Percentiles rank a stretch among this genome's conserved stretches.
Conservation (phyloP, 2,113 vertebrate species). For the Festucalex cinctus region DNA sequence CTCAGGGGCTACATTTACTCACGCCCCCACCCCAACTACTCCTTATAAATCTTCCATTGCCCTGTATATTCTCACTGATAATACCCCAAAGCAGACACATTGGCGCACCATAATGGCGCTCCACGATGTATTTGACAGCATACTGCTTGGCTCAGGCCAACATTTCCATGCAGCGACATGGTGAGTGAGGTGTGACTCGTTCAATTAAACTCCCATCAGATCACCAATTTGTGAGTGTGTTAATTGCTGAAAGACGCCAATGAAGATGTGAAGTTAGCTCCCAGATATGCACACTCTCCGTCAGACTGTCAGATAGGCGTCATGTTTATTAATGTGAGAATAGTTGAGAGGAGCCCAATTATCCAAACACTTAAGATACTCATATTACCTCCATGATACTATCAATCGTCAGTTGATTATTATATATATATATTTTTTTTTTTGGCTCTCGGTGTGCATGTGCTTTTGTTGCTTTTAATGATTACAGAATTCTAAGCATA, state of each 20-base stretch:
- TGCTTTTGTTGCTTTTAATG: background rate
- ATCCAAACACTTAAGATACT: background rate
- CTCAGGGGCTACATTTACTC: conserved; percentile 55
- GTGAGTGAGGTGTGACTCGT: conserved; percentile 14
- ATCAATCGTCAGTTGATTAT: background rate
- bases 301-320: background rate
- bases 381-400: background rate
- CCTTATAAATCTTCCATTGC: conserved; percentile 52
- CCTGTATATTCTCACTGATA: conserved; percentile 41
- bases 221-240: conserved; percentile 26
- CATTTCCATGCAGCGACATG: conserved; percentile 22
- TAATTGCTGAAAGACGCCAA: conserved; percentile 21
- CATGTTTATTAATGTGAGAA: background rate
- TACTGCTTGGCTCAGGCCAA: conserved; percentile 15
- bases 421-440: background rate
- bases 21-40: conserved; percentile 43
- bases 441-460: background rate
- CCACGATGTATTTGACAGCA: conserved; percentile 11
- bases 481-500: background rate
- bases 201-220: conserved; percentile 53
- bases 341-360: background rate
- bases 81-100: conserved; percentile 45
- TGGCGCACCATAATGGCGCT: conserved; percentile 42
- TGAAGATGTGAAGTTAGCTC: conserved; percentile 6
- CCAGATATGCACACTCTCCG: background rate